Evolutionary conservation across 2,888 invertebrate genomes (phyloP).

Genomic region (Halocaridina rubra): DNA sequence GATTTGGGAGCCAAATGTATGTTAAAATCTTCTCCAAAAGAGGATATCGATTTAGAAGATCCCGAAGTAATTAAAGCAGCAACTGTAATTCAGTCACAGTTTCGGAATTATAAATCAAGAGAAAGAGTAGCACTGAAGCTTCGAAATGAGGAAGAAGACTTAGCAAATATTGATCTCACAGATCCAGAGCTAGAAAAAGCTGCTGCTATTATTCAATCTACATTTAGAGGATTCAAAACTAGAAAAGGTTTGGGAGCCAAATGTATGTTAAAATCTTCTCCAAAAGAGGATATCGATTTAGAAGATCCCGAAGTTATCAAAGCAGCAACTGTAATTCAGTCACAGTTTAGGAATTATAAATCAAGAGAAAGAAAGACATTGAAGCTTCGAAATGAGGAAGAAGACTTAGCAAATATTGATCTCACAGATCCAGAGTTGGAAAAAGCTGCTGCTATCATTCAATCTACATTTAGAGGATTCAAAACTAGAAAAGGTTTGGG

Average conservation of each 20-base stretch:
- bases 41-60: constrained; percentile 8
- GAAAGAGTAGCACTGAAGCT: not conserved
- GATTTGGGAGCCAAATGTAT: not conserved
- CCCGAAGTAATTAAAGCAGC: not conserved
- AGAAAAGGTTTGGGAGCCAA: not conserved
- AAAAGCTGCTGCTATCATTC: too few relatives aligned
- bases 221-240: constrained; percentile 3
- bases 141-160: not conserved
- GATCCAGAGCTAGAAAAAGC: not conserved
- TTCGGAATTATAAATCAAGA: not conserved
- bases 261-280: too few relatives aligned
- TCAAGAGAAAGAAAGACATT: too few relatives aligned
- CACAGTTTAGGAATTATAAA: too few relatives aligned
- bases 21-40: not conserved
- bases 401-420: not conserved
- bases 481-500: too few relatives aligned
- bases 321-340: too few relatives aligned
- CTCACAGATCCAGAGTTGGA: too few relatives aligned
- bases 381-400: too few relatives aligned
- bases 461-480: too few relatives aligned
- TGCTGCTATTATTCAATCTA: not conserved
- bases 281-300: not conserved
- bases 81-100: not conserved
- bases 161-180: not conserved
- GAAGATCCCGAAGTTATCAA: too few relatives aligned